A percentile compares a stretch with the other conserved stretches of the same genome.
Conservation (phyloP, 2,888 invertebrate species). For the Dorcus hopei region DNA sequence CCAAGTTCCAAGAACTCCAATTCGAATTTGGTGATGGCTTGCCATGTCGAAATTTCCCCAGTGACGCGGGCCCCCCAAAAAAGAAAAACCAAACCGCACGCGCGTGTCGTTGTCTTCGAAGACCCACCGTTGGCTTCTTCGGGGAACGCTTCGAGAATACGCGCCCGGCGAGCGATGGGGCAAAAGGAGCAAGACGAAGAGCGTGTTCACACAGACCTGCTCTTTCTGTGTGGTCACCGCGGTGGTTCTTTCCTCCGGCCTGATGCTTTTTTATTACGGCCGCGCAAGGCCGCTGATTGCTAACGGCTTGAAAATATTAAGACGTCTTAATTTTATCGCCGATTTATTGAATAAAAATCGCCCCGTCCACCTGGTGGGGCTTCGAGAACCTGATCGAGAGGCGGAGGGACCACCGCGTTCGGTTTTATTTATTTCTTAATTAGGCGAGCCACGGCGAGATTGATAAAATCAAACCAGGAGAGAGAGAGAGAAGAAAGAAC, state of each 20-base stretch:
- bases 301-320: constrained; percentile 27
- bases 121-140: not conserved
- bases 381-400: not conserved
- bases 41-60: no score
- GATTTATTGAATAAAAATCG: constrained; percentile 30
- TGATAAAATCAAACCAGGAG: no score
- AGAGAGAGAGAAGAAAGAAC: no score
- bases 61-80: no score
- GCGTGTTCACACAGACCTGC: constrained; percentile 25
- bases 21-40: no score
- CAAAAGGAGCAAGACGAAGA: constrained; percentile 20
- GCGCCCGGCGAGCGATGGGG: not conserved
- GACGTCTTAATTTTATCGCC: constrained; percentile 27
- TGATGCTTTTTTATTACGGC: constrained; percentile 29
- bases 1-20: no score
- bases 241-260: constrained; percentile 31
- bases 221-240: constrained; percentile 34
- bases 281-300: constrained; percentile 33
- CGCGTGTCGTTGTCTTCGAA: no score
- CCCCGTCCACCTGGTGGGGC: constrained; percentile 13
- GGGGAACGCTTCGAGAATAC: constrained; percentile 11
- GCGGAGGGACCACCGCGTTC: not conserved
- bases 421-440: no score
- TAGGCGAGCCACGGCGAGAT: no score
- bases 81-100: no score